These are phyloP conservation scores for Oreamnos americanus DNA, from an alignment of 2,113 vertebrate genomes.

Conservation along the genomic window DNA sequence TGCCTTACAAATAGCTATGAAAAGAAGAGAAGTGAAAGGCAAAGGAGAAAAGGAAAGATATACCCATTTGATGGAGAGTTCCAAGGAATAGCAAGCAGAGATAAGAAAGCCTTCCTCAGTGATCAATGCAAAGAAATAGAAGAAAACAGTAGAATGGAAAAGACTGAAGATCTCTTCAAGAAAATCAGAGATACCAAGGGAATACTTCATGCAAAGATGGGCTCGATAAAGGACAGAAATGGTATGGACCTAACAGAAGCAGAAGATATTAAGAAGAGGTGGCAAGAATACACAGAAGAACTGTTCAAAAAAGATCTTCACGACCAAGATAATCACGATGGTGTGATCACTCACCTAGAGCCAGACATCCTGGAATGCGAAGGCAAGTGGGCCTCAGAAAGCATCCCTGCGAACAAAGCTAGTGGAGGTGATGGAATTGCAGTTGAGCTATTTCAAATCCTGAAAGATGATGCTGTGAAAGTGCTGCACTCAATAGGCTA, in stretches of 20 bases:
- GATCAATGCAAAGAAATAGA: not conserved
- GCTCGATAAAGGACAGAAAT: not conserved
- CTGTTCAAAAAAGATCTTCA: not conserved
- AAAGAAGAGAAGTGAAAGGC: not conserved
- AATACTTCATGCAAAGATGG: not conserved
- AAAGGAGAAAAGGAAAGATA: not conserved
- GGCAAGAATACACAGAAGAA: not conserved
- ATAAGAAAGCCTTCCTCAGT: not conserved
- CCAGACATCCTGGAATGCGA: not conserved
- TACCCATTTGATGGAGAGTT: not conserved
- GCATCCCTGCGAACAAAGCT: not conserved
- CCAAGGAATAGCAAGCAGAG: not conserved
- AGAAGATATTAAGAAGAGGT: not conserved
- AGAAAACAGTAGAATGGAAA: not conserved
- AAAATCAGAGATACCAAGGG: not conserved
- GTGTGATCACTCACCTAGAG: not conserved
- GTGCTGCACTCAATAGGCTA: not conserved
- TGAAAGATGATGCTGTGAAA: not conserved
- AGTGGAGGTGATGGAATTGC: not conserved
- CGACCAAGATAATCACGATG: accelerated
- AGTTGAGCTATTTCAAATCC: not conserved
- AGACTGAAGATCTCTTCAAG: not conserved
- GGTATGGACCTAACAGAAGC: not conserved
- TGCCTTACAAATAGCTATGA: not conserved
- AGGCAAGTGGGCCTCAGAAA: not conserved